Base-by-base conservation (phyloP, 2,113 vertebrate genomes). In the Psophia crepitans region DNA sequence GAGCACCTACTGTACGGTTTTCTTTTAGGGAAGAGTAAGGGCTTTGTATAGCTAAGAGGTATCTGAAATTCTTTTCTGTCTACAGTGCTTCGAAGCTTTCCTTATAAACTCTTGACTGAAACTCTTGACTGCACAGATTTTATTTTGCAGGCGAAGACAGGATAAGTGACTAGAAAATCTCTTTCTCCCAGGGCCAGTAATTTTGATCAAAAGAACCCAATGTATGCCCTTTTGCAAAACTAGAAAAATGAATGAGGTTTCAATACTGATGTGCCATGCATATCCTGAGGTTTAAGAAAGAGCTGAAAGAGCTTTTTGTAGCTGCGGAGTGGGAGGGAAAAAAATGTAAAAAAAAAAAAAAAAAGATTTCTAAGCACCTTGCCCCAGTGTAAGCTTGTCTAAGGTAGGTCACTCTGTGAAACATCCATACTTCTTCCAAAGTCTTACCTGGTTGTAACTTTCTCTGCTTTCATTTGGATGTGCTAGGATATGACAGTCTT, bases 311-410 rank as follows among this genome's bases (percentile, higher is more conserved):
- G 30, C 18, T 63, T 48, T 56, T 75, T 37, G 18, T 30, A 61
- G 17, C 26, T 74, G 58, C 44, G 46, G 33, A 16, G 8, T 21
- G 26, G 48, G 32, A 17, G 9, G 2, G 4, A 4, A 12, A 27
- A 7, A 6, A 14, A 49, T n/a, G n/a, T n/a, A 2, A 7, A 17
- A 6, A 8, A 14, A 33, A 23, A 20, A n/a, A 6, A 9, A 14
- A 33, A 23, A 16, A 28, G 1, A 33, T 69, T 77, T 90, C 11
- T 86, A 53, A 86, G 23, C 24, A 66, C 37, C 24, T 66, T 53
- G 24, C 26, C 24, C 58, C 48, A 65, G n/a, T 27, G 13, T 73
- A 32, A 60, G 23, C 30, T 44, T 44, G 18, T 66, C 53, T 57
- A 65, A 65, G n/a, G 33, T 14, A 54, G 49, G 32, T 65, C 64